Percentiles rank a stretch among this genome's conserved stretches.
These are phyloP conservation scores for Cirrhinus mrigala DNA, from an alignment of 2,797 vertebrate genomes.

Conservation along the genomic window DNA sequence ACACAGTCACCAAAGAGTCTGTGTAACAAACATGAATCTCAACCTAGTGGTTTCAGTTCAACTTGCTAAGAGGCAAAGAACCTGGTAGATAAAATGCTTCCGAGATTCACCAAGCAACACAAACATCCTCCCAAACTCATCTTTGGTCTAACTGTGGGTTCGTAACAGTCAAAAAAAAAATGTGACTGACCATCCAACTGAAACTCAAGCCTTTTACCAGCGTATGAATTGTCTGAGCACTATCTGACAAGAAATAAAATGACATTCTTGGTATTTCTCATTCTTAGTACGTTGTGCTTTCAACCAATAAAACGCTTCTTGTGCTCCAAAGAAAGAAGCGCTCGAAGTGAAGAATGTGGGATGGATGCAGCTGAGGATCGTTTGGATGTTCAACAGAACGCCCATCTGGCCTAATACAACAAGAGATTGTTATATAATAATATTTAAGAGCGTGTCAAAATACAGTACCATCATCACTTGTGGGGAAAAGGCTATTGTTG, in stretches of 20 bases:
- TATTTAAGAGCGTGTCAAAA: conserved; percentile 8
- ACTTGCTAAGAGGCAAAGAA: neutral
- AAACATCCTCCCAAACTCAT: conserved; percentile 12
- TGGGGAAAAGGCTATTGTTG: conserved; percentile 38
- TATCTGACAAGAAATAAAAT: conserved; percentile 1
- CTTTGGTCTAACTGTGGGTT: conserved; percentile 36
- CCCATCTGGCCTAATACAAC: conserved; percentile 22
- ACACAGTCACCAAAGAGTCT: neutral
- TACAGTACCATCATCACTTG: conserved; percentile 25
- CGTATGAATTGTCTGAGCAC: neutral
- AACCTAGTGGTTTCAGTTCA: neutral
- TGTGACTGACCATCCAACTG: neutral
- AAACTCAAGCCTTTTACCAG: neutral
- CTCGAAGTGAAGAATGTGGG: conserved; percentile 20
- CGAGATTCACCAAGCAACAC: neutral
- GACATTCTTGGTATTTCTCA: conserved; percentile 15
- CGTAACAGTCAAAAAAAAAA: neutral
- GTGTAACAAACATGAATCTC: neutral
- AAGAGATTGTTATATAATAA: conserved; percentile 14
- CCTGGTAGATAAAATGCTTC: neutral
- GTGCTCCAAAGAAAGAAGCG: conserved; percentile 28
- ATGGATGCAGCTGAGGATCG: conserved; percentile 23
- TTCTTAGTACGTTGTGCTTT: conserved; percentile 34
- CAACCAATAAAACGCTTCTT: conserved; percentile 19
- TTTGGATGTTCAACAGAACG: conserved; percentile 19